Conservation (phyloP, 2,888 invertebrate genomes). For the Suillia variegata region DNA sequence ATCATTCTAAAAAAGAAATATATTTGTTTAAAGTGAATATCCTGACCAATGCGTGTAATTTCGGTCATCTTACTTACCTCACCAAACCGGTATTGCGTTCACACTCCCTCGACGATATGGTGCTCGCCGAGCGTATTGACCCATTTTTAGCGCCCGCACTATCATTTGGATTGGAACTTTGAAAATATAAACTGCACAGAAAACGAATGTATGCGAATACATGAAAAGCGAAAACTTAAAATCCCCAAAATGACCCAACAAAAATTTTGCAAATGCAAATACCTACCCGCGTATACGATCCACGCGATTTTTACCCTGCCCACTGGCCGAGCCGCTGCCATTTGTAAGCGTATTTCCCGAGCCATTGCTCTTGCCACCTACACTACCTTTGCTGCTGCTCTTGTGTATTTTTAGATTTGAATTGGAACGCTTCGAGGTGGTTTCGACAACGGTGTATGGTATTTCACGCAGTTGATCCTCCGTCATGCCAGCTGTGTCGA, state of each 20-base stretch:
- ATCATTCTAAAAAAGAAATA: slow-evolving; percentile 59
- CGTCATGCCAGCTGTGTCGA: slow-evolving; percentile 88
- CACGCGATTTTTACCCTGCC: slow-evolving; percentile 60
- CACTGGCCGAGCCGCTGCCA: slow-evolving; percentile 49
- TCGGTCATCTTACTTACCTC: slow-evolving; percentile 40
- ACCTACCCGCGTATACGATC: slow-evolving; percentile 61
- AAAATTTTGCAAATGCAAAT: slow-evolving; percentile 6
- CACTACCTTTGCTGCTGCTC: slow-evolving; percentile 58
- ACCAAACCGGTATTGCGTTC: slow-evolving; percentile 63
- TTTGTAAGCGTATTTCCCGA: slow-evolving; percentile 55
- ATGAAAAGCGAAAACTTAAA: slow-evolving; percentile 11
- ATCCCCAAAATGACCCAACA: slow-evolving; percentile 7
- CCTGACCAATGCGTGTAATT: background rate
- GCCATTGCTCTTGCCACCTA: slow-evolving; percentile 53
- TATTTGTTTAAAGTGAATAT: too few species aligned
- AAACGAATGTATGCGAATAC: background rate
- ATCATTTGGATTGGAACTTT: slow-evolving; percentile 60
- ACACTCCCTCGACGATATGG: slow-evolving; percentile 65
- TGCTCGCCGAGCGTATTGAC: slow-evolving; percentile 68
- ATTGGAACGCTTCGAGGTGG: slow-evolving; percentile 60
- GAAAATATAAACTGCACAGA: slow-evolving; percentile 57
- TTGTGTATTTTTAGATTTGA: slow-evolving; percentile 61
- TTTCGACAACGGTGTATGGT: slow-evolving; percentile 86
- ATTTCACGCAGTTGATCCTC: slow-evolving; percentile 86
- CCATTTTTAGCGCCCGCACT: slow-evolving; percentile 61